Base-by-base conservation (phyloP, 2,888 invertebrate genomes). In the Isotomurus palustris region DNA sequence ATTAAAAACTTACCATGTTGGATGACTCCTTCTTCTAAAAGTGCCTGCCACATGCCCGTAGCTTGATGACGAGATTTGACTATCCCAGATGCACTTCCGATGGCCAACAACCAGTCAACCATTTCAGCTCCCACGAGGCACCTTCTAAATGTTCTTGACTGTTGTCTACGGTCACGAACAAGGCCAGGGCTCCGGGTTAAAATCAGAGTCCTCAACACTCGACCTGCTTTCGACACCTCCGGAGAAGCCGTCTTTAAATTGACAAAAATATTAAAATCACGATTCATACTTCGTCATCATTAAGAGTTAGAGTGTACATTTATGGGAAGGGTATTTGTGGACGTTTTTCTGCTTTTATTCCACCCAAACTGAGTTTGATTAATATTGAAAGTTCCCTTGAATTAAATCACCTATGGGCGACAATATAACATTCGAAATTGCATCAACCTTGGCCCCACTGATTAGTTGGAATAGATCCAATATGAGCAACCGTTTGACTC, bases 21-120 rank as follows among this genome's bases (percentile, higher is more conserved):
- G 64, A 90, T 80, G 61, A 88, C 83, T 45, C 87, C 86, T 76
- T 88, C 87, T 74, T 89, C 89, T 38, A 89, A 78, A 53, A 89
- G 76, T 1, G 85, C 86, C 75, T 90, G 89, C 87, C 87, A 89
- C 85, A 89, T 88, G 62, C 86, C 87, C 48, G 84, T 82, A 50
- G 87, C 86, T 73, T 86, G 85, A 65, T 82, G 80, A 61, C 87
- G 78, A 2, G 76, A 68, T 58, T 68, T 70, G 25, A 70, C 70
- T 40, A 68, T 75, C 19, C 71, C 68, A 73, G 64, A 60, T 4
- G 68, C 65, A 25, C 74, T 70, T 50, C 83, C 81, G 69, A 85
- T 78, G 69, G 81, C 80, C 69, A 86, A 76, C 62, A 89, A 75
- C 88, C 88, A 90, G 75, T 88, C 87, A 44, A 88, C 86, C 76